Base-by-base conservation (phyloP, 1,140 invertebrate genomes). In the Lordiphosa mommai region DNA sequence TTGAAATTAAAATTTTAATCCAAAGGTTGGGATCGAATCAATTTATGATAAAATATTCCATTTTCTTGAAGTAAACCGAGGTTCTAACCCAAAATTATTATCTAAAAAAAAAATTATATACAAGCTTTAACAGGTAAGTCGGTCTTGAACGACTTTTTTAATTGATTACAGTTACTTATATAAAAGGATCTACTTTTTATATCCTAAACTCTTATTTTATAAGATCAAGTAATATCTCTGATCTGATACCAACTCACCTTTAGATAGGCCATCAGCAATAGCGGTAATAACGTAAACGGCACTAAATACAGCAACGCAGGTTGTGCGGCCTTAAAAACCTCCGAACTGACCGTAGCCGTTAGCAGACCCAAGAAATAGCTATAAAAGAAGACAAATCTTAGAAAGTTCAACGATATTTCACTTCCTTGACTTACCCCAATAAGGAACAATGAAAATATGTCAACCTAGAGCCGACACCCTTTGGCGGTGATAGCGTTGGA, bases 381-480 rank as follows among this genome's bases (percentile, higher is more conserved):
- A 29, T 4, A 52, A 58, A 9, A 27, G 2, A 9, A 36, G 7
- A 14, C 0, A n/a, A n/a, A 14, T 6, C 1, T 27, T 27, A 12
- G 13, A 44, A 12, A 1, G 12, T 6, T 12, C 12, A 14, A 10
- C 10, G 5, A 4, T 16, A 1, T 12, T 1, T 1, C 4, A n/a
- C 10, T 4, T 27, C 1, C 4, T 33, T 0, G 1, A 69, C 76
- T 77, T 20, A 89, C 88, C 98, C 98, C 87, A 99, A 94, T 79
- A 99, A 92, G 72, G 97, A 99, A 92, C 98, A 99, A 91, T 99
- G 98, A 92, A 99, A 99, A 92, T 99, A 98, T 44, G 93, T 93
- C 59, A 93, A 86, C 50, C 91, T 90, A 29, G 91, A 92, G 29
- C 91, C 89, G 88, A 89, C 80, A 48, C 86, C 76, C 73, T 67